phyloP scores from a whole-genome alignment of 2,797 vertebrate genomes.

The Muraenolepis orangiensis region DNA sequence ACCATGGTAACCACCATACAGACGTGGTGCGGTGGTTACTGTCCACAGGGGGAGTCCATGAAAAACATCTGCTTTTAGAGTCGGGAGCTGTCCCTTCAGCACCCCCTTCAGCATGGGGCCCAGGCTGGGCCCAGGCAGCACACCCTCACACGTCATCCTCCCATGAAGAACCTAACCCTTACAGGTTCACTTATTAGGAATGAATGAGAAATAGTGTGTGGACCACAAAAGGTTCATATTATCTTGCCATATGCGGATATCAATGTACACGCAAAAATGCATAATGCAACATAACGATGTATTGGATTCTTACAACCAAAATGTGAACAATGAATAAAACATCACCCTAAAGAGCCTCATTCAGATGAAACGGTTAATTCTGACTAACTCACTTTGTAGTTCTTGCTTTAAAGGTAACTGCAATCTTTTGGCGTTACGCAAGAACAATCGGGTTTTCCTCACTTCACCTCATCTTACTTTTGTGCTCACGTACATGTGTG shows the following conservation, averaged over 20 bases:
- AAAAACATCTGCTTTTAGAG: constrained; percentile 20
- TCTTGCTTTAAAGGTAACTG: too few relatives aligned
- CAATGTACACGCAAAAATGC: not conserved
- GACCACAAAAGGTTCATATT: not conserved
- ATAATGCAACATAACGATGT: not conserved
- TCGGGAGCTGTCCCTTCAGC: constrained; percentile 77
- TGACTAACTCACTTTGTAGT: too few relatives aligned
- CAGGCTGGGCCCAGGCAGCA: not conserved
- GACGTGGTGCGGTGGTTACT: not conserved
- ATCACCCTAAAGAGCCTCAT: not conserved
- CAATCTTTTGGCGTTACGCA: too few relatives aligned
- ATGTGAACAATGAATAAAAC: not conserved
- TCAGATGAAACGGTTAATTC: not conserved
- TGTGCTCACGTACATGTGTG: too few relatives aligned
- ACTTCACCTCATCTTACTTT: too few relatives aligned
- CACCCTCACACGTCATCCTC: not conserved
- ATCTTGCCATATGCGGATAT: not conserved
- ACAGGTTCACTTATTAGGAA: not conserved
- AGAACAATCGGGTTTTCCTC: too few relatives aligned
- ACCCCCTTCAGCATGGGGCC: constrained; percentile 55
- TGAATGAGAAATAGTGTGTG: not conserved
- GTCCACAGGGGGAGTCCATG: constrained; percentile 57
- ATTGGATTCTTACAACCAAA: not conserved
- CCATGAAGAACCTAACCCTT: not conserved
- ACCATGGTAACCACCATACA: too few relatives aligned